A percentile compares a stretch with the other conserved stretches of the same genome.
Conservation (phyloP, 2,888 invertebrate species). For the Drosophila neutralis region DNA sequence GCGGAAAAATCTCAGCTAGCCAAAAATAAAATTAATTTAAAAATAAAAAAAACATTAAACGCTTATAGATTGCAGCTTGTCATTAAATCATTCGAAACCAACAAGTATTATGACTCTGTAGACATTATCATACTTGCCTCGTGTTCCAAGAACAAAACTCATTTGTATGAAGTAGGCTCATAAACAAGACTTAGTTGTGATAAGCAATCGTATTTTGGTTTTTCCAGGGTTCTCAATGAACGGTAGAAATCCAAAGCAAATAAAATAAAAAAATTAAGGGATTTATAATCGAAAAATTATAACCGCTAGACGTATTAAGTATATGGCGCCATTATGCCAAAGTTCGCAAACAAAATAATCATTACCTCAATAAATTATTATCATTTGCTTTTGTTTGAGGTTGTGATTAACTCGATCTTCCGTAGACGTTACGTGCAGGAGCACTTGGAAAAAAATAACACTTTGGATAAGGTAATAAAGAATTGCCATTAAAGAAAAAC, state of each 20-base stretch:
- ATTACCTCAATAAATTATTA: slow-evolving; percentile 31
- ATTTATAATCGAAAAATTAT: slow-evolving; percentile 28
- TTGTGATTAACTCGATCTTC: slow-evolving; percentile 24
- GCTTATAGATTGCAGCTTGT: slow-evolving; percentile 6
- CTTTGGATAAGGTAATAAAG: slow-evolving; percentile 15
- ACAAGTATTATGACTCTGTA: background rate
- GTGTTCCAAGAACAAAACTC: slow-evolving; percentile 25
- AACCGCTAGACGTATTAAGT: slow-evolving; percentile 23
- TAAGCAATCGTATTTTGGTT: slow-evolving; percentile 43
- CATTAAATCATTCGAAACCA: slow-evolving; percentile 34
- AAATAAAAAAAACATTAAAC: background rate
- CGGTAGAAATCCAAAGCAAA: slow-evolving; percentile 35
- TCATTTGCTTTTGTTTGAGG: slow-evolving; percentile 18
- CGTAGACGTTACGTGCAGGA: slow-evolving; percentile 36
- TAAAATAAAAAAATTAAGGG: slow-evolving; percentile 1
- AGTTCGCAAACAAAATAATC: slow-evolving; percentile 20
- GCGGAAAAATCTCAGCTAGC: slow-evolving; percentile 38
- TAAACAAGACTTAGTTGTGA: slow-evolving; percentile 38
- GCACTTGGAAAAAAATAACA: slow-evolving; percentile 11
- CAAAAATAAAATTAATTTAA: slow-evolving; percentile 21
- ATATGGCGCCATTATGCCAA: slow-evolving; percentile 16
- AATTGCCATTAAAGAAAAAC: slow-evolving; percentile 23
- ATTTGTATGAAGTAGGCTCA: slow-evolving; percentile 13
- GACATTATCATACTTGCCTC: background rate
- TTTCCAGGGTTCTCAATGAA: slow-evolving; percentile 43